Evolutionary conservation across 2,113 vertebrate species (phyloP).

Genomic region (Climacteris rufus): DNA sequence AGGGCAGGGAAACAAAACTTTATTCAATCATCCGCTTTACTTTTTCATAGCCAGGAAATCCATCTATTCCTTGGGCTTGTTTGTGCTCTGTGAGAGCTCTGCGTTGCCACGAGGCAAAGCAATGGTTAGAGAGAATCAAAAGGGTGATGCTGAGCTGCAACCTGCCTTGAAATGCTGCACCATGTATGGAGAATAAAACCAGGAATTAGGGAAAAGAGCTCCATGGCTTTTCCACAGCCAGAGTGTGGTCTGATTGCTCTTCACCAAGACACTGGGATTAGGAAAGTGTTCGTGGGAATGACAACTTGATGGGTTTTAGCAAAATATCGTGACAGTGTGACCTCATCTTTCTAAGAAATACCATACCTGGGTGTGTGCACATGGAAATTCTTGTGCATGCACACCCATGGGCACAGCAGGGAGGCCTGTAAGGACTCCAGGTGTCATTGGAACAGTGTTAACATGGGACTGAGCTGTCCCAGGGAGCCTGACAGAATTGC

Average conservation of each 20-base stretch:
- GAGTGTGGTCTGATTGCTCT: neutral
- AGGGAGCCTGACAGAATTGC: neutral
- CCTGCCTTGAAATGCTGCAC: neutral
- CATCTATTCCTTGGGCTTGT: neutral
- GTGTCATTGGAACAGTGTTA: fast-evolving
- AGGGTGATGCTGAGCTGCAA: neutral
- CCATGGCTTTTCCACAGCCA: fast-evolving
- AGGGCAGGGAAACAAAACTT: neutral
- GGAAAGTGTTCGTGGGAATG: neutral
- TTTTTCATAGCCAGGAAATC: neutral
- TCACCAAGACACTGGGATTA: neutral
- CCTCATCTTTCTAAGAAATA: neutral
- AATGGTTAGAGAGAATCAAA: neutral
- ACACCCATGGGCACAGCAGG: neutral
- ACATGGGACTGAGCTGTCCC: fast-evolving
- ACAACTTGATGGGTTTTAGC: neutral
- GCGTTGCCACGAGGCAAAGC: neutral
- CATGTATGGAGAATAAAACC: neutral
- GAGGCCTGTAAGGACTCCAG: neutral
- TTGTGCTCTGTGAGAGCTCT: neutral
- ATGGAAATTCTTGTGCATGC: fast-evolving
- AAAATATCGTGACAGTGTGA: neutral
- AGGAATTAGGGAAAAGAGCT: neutral
- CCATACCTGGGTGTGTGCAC: fast-evolving
- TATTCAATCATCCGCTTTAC: neutral